Base-by-base conservation (phyloP, 92 coral and sea anemone species). In the Anthopleura xanthogrammica region DNA sequence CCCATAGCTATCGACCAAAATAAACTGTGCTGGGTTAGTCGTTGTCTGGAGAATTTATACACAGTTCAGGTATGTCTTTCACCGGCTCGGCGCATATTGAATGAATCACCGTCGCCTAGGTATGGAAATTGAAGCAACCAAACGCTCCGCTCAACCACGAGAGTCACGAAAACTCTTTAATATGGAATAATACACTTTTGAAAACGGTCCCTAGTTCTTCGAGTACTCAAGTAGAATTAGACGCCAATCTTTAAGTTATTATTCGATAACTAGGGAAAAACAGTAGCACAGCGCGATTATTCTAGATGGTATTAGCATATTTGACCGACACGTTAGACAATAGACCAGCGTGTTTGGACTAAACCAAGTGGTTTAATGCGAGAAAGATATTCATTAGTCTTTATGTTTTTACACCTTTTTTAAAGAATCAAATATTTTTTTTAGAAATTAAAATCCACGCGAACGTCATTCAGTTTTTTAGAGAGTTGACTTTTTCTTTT, bases 321-420 rank as follows among this genome's bases (percentile, higher is more conserved):
- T 85, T 82, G 77, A 81, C 81, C 91, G 92, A 88, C 93, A 83
- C 80, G 43, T 17, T 81, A 87, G 89, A 93, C 97, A 91, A 91
- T 91, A 76, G 81, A 19, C 48, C 40, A 91, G 86, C 85, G 90
- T 93, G 93, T 91, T 90, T 85, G 80, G 89, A 82, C 85, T 92
- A 41, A 42, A 75, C 42, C 13, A 42, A 17, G 78, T 42, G 5
- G 57, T 24, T 75, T 75, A 75, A 42, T 75, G 43, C 57, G 57
- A 75, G 78, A 75, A 50, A 17, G 78, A 75, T 42, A 42, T 75
- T 75, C 57, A 41, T 75, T 75, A 75, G 5, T 42, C 43, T 75
- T 43, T 75, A 5, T 43, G 13, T 75, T 41, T 75, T 75, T 75
- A 20, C 57, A 43, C 36, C 55, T 42, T 41, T 75, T 43, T 75